Percentiles rank a stretch among this genome's conserved stretches.
Evolutionary conservation across 1,140 invertebrate genomes (phyloP).

Genomic region (Atopsyche davidsoni): DNA sequence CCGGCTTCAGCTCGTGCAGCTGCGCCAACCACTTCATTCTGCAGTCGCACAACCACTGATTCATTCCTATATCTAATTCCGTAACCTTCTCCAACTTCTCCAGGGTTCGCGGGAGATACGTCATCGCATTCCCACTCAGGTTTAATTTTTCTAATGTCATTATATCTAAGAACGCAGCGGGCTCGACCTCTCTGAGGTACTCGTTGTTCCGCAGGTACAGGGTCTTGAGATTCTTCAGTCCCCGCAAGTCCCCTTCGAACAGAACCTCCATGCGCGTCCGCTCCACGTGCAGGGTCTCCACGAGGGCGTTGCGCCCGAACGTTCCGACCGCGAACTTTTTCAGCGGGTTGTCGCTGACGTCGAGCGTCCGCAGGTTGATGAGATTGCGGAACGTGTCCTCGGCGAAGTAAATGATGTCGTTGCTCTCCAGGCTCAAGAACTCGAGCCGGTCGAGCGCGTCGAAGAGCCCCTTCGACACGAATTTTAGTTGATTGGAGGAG

Average conservation of each 20-base stretch:
- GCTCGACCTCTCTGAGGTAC: constrained; percentile 56
- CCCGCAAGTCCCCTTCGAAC: constrained; percentile 50
- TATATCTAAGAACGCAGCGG: constrained; percentile 54
- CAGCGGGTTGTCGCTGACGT: constrained; percentile 55
- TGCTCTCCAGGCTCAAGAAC: constrained; percentile 59
- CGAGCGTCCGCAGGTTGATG: constrained; percentile 48
- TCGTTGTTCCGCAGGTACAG: constrained; percentile 54
- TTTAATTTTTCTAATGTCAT: constrained; percentile 59
- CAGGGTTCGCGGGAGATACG: constrained; percentile 65
- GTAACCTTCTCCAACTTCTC: constrained; percentile 55
- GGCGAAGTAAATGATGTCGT: constrained; percentile 55
- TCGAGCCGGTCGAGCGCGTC: constrained; percentile 54
- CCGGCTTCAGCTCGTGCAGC: constrained; percentile 51
- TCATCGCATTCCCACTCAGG: constrained; percentile 66
- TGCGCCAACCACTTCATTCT: constrained; percentile 77
- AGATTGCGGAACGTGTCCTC: constrained; percentile 56
- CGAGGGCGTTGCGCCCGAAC: constrained; percentile 52
- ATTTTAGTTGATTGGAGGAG: constrained; percentile 55
- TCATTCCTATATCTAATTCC: constrained; percentile 63
- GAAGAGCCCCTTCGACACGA: constrained; percentile 61
- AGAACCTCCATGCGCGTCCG: constrained; percentile 54
- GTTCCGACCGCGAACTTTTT: constrained; percentile 47
- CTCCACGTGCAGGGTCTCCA: constrained; percentile 52
- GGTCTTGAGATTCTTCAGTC: constrained; percentile 52
- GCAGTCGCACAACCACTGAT: constrained; percentile 83